Evolutionary conservation across 2,113 vertebrate genomes (phyloP).

Genomic region (Pyrgilauda ruficollis): DNA sequence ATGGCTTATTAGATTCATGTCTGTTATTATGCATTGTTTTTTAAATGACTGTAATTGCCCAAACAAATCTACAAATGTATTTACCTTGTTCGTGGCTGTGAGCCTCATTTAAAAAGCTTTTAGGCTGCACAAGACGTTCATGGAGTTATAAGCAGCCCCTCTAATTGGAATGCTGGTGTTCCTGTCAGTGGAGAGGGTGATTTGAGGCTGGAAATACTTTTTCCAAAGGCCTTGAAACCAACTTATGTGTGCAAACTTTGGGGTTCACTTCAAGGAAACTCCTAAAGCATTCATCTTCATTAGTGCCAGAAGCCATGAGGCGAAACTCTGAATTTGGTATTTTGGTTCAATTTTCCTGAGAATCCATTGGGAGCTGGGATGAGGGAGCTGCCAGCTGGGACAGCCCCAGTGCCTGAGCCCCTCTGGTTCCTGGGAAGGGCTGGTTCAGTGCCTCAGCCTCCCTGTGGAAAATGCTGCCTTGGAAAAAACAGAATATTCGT

Average conservation of each 20-base stretch:
- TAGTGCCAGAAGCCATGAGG: background rate
- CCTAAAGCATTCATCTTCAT: background rate
- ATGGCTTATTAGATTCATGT: constrained; percentile 28
- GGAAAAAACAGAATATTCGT: background rate
- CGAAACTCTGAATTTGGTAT: fast-evolving
- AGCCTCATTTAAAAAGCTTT: constrained; percentile 36
- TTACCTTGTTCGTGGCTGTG: constrained; percentile 18
- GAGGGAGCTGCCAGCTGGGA: background rate
- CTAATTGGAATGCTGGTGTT: background rate
- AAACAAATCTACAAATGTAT: constrained; percentile 25
- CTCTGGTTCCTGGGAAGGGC: background rate
- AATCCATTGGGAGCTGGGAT: background rate
- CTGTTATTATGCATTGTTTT: constrained; percentile 34
- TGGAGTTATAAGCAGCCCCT: background rate
- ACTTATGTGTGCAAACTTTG: background rate
- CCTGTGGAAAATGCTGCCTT: background rate
- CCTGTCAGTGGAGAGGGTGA: background rate
- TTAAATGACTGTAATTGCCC: constrained; percentile 54
- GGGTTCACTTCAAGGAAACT: background rate
- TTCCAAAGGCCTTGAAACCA: background rate
- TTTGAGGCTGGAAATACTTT: background rate
- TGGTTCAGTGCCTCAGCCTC: background rate
- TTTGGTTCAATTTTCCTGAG: background rate
- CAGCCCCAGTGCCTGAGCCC: background rate
- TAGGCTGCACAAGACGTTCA: background rate